phyloP scores from a whole-genome alignment of 2,797 vertebrate species.

The Euthynnus affinis region DNA sequence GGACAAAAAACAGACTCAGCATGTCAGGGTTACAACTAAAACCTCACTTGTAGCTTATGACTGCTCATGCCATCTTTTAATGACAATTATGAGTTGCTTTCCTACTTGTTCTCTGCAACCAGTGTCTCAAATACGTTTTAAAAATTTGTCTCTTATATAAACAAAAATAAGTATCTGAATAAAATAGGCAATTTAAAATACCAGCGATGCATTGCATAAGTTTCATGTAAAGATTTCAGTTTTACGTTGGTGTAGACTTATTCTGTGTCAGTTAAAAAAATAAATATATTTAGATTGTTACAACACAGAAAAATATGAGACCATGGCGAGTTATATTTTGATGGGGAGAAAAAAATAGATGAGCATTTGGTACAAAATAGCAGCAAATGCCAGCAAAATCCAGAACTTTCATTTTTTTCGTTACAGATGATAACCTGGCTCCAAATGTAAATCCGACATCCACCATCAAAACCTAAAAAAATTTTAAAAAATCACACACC shows the following conservation, averaged over 20 bases:
- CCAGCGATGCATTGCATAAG: conserved; percentile 54
- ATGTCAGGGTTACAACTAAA: conserved; percentile 27
- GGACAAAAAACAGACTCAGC: conserved; percentile 11
- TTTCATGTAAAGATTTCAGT: conserved; percentile 32
- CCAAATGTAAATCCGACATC: conserved; percentile 17
- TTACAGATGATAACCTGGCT: conserved; percentile 31
- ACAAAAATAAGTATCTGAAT: conserved; percentile 74
- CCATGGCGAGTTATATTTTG: conserved; percentile 18
- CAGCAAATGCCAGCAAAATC: conserved; percentile 45
- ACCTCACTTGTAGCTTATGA: conserved; percentile 53
- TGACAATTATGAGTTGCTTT: conserved; percentile 20
- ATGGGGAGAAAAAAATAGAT: conserved; percentile 23
- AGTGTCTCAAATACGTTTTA: conserved; percentile 72
- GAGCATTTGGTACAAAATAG: conserved; percentile 54
- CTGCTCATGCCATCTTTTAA: conserved; percentile 19
- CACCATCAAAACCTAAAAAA: conserved; percentile 15
- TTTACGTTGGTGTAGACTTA: conserved; percentile 23
- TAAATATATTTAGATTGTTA: conserved; percentile 68
- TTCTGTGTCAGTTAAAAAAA: conserved; percentile 71
- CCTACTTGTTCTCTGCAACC: conserved; percentile 54
- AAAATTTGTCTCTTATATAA: conserved; percentile 64
- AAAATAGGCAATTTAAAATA: conserved; percentile 71
- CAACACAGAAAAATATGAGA: conserved; percentile 40
- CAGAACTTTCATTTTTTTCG: conserved; percentile 24
- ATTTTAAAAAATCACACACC: conserved; percentile 28